Evolutionary conservation across 2,113 vertebrate species (phyloP).

Genomic region (Trogon surrucura): DNA sequence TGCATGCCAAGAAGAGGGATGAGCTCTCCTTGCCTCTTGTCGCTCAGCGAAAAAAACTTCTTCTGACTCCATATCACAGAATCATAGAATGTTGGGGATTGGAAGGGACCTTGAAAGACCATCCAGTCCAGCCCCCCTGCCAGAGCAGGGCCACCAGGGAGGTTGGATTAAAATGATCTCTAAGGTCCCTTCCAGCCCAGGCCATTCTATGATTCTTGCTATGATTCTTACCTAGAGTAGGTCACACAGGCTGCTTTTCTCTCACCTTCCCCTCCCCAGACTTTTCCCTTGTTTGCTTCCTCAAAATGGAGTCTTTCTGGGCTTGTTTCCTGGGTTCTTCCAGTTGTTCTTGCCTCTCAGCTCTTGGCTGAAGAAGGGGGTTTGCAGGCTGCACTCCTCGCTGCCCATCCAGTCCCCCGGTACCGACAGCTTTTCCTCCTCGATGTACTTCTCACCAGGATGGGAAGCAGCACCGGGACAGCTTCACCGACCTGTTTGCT

Average conservation of each 20-base stretch:
- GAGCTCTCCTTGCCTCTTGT: neutral
- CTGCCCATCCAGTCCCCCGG: neutral
- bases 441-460: rapidly evolving
- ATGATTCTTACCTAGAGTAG: no score
- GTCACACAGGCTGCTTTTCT: neutral
- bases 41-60: neutral
- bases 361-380: neutral
- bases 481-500: neutral
- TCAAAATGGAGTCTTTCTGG: neutral
- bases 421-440: neutral
- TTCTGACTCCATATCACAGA: neutral
- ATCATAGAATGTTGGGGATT: no score
- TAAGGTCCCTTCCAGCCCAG: no score
- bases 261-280: neutral
- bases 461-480: rapidly evolving
- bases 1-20: neutral
- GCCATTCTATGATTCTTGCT: no score
- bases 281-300: neutral
- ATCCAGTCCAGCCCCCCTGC: no score
- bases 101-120: no score
- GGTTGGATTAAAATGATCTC: no score
- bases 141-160: no score
- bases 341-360: rapidly evolving
- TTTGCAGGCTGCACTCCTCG: neutral
- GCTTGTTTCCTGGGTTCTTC: neutral